Evolutionary conservation across 2,888 invertebrate genomes (phyloP), one percentile per base, ranked within the genome.

Genomic region (Entomobrya proxima): DNA sequence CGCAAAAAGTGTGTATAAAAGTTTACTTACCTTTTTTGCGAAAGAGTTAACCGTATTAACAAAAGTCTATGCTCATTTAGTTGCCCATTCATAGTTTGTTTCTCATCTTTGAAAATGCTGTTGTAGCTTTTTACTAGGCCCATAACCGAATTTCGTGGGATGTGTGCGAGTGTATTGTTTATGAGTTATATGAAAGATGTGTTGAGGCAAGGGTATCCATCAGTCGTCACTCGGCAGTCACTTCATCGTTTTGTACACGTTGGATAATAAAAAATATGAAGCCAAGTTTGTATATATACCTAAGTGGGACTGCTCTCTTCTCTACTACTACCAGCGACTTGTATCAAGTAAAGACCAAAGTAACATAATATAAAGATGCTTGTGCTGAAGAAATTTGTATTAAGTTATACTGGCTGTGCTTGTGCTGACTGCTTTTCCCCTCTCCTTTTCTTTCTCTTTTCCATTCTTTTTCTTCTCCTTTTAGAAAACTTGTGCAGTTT

Each of bases 31-130:
- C 40, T 21, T 37, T 32, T 37, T 32, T 61, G 40, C 24, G 52
- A 58, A 24, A 27, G 30, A 78, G 78, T 40, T 78, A 32, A 64
- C 78, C 15, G 6, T 79, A n/a, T 61, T 67, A 52, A 27, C 35
- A 61, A 50, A 67, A 50, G 64, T 21, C 47, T 35, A 32, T 44
- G n/a, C 64, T 64, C 78, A 64, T 64, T 64, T 78, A 47, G 44
- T 78, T 15, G 64, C 44, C 64, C 27, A 78, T 78, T 78, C 77
- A 77, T 61, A n/a, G 30, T n/a, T n/a, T n/a, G n/a, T n/a, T n/a
- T 77, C 37, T 58, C 64, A 64, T 64, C 64, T n/a, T 44, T 30
- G 30, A 77, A 69, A 69, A 2, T 44, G 21, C 24, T 18, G n/a
- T 1, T 69, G 40, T 40, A 37, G 21, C 37, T 9, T 47, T 47